A percentile compares a stretch with the other conserved stretches of the same genome.
These are phyloP conservation scores for Ctenodactylus gundi DNA, from an alignment of 2,113 vertebrate species.

Conservation along the genomic window DNA sequence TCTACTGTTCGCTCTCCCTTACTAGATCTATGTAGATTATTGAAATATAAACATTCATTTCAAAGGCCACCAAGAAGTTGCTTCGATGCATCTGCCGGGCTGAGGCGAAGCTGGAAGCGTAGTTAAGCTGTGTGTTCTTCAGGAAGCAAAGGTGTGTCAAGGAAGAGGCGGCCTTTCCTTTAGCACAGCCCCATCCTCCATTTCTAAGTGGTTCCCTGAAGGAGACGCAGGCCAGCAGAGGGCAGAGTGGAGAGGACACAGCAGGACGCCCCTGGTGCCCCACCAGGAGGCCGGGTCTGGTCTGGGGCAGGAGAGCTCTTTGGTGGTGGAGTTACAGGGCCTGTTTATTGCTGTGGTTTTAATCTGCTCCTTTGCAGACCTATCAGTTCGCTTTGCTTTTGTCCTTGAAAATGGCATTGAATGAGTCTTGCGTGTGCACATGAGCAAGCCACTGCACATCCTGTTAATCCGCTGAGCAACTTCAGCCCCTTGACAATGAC, in stretches of 20 bases:
- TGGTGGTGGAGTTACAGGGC: background rate
- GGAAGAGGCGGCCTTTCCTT: background rate
- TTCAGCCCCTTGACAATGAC: conserved; percentile 47
- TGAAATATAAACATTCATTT: background rate
- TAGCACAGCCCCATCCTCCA: background rate
- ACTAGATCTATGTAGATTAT: background rate
- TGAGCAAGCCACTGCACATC: background rate
- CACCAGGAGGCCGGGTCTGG: no score
- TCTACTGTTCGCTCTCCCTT: background rate
- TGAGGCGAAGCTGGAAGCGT: background rate
- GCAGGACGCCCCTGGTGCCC: background rate
- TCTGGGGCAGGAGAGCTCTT: background rate
- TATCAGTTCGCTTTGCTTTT: conserved; percentile 16
- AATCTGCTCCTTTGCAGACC: background rate
- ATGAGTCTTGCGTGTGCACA: conserved; percentile 17
- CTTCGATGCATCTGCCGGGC: background rate
- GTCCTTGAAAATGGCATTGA: conserved; percentile 71
- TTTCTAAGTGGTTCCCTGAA: background rate
- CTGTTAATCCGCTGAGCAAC: conserved; percentile 56
- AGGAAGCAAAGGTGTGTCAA: background rate
- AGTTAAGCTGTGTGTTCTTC: fast-evolving
- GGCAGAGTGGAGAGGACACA: background rate
- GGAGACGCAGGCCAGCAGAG: background rate
- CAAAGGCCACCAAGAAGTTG: background rate
- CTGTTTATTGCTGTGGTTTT: background rate